Conservation (phyloP, 2,888 invertebrate species). For the Calliopum simillimum region DNA sequence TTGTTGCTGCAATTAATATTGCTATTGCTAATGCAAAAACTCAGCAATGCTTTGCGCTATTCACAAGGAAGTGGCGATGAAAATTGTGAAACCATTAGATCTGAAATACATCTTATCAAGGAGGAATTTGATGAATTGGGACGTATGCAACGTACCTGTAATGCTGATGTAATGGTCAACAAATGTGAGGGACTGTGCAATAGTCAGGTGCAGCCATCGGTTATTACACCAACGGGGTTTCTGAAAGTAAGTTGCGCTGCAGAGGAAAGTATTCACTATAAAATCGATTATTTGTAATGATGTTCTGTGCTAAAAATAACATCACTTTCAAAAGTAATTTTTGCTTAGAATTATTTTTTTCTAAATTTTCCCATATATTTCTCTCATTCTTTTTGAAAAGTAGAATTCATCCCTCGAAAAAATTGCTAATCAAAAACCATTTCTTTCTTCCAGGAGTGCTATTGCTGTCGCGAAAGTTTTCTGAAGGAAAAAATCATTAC, state of each 20-base stretch:
- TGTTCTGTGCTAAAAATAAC: neutral
- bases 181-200: constrained; percentile 94
- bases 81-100: constrained; percentile 86
- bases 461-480: constrained; percentile 90
- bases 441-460: constrained; percentile 80
- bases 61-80: constrained; percentile 71
- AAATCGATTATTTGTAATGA: no score
- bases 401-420: neutral
- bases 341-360: no score
- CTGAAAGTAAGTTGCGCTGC: constrained; percentile 71
- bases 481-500: constrained; percentile 83
- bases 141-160: constrained; percentile 86
- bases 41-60: constrained; percentile 54
- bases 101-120: constrained; percentile 90
- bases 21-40: constrained; percentile 16
- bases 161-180: constrained; percentile 88
- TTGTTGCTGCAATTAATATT: neutral
- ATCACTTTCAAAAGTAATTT: no score
- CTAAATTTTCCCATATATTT: neutral
- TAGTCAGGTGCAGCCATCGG: constrained; percentile 92
- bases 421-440: no score
- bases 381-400: neutral
- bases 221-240: constrained; percentile 88
- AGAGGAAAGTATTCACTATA: neutral
- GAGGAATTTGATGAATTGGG: constrained; percentile 92